Conservation (phyloP, 2,113 vertebrate species). For the Axis porcinus region DNA sequence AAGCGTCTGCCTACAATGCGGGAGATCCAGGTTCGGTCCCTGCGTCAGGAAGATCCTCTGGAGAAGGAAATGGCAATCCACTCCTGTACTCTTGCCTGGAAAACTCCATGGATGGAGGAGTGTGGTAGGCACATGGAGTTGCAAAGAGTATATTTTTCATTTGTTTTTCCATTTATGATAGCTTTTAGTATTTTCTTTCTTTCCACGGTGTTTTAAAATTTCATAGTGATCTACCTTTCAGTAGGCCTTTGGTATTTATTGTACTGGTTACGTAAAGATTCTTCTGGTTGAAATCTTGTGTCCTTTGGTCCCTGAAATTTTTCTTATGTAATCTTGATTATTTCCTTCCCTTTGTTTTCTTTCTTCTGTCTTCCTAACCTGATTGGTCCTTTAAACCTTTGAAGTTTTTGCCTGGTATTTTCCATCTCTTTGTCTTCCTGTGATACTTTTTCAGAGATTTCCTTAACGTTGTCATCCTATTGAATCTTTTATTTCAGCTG, state of each 20-base stretch:
- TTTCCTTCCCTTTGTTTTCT: background rate
- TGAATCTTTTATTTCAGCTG: background rate
- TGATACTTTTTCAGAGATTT: background rate
- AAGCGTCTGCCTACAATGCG: too few species aligned
- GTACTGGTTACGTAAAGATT: background rate
- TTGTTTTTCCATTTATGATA: background rate
- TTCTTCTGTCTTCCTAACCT: background rate
- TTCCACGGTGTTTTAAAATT: background rate
- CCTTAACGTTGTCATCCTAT: background rate
- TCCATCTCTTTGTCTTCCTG: background rate
- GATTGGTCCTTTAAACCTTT: background rate
- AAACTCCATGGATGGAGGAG: too few species aligned
- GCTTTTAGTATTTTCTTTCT: background rate
- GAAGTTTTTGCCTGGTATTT: background rate
- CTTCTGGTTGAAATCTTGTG: background rate
- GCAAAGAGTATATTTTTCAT: background rate
- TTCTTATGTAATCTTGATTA: background rate
- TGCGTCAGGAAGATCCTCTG: too few species aligned
- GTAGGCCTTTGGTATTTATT: background rate
- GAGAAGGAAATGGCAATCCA: too few species aligned
- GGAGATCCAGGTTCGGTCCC: too few species aligned
- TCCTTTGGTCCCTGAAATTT: background rate
- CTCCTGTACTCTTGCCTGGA: too few species aligned
- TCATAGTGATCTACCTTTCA: background rate
- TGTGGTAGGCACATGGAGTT: too few species aligned